Evolutionary conservation across 30 jellyfish, hydroid and myxozoan genomes (phyloP), one percentile per base, ranked within the genome.

Genomic region (Turritopsis rubra): DNA sequence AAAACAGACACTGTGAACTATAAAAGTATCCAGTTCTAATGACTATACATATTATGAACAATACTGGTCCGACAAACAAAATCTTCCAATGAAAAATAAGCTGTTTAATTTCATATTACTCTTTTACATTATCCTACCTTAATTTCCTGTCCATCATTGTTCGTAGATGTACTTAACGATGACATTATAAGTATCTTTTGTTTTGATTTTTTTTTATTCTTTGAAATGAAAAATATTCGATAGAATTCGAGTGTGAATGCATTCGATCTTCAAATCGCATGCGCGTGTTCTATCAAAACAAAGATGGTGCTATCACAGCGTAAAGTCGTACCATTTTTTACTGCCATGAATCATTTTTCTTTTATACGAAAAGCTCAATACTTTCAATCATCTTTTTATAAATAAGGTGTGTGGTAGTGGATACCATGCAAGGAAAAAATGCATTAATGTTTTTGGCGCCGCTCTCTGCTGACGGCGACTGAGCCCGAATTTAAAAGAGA

Each of bases 221-320:
- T 41, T 41, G 60, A 13, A 41, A 41, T 41, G 60, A 41, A 41
- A 41, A 41, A 13, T 3, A 41, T 41, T 41, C 60, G 60, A 41
- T 41, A 13, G 60, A 13, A 3, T 41, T 41, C 60, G 60, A 41
- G 60, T 13, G 60, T 41, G 60, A 13, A 41, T 41, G n/a, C n/a
- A 41, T 41, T 41, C 60, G 60, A 41, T 41, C 13, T 41, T 3
- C 60, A 68, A 68, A 68, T 68, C 77, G 77, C 77, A 68, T 68
- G 77, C 77, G 77, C 77, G n/a, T n/a, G 1, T n/a, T 27, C 30
- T 68, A 8, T 68, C 77, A 68, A 68, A 68, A 68, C 77, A 68
- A 68, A 68, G 77, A 68, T 68, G 77, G 77, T 27, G 21, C 77
- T 23, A 68, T n/a, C 30, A 27, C 77, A 68, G 77, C 21, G 77